Evolutionary conservation across 2,797 vertebrate genomes (phyloP).

Genomic region (Xyrichtys novacula): DNA sequence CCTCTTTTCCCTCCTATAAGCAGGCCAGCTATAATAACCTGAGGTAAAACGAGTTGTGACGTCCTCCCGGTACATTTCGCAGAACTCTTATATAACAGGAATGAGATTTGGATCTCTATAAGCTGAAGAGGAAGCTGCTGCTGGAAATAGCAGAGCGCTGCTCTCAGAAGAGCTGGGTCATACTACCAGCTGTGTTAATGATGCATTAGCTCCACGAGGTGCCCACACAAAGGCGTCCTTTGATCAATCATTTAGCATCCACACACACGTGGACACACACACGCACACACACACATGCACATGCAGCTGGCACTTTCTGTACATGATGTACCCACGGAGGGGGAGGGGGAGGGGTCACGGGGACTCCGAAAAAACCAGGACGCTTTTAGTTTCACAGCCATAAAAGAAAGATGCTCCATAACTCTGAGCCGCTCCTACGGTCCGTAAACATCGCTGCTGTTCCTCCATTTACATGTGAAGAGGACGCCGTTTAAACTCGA

Average conservation of each 20-base stretch:
- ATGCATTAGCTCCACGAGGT: constrained; percentile 74
- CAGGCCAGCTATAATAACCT: constrained; percentile 39
- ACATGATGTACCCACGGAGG: constrained; percentile 43
- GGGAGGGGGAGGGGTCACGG: constrained; percentile 33
- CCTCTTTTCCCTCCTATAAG: constrained; percentile 19
- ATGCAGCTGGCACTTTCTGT: constrained; percentile 25
- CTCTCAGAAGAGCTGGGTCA: constrained; percentile 65
- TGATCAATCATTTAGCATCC: constrained; percentile 70
- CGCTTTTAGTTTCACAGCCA: constrained; percentile 23
- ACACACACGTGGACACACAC: constrained; percentile 33
- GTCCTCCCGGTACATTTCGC: constrained; percentile 43
- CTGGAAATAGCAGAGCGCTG: constrained; percentile 66
- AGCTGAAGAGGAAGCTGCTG: constrained; percentile 63
- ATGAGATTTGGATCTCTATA: constrained; percentile 63
- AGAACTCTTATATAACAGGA: constrained; percentile 61
- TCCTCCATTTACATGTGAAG: neutral
- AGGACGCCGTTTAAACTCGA: too few species aligned
- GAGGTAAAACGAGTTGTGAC: constrained; percentile 44
- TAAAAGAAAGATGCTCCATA: constrained; percentile 11
- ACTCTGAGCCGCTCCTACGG: constrained; percentile 1
- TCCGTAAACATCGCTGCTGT: neutral
- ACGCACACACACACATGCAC: constrained; percentile 36
- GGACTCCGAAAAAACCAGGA: constrained; percentile 37
- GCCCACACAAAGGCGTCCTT: constrained; percentile 72
- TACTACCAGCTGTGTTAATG: constrained; percentile 74